These are phyloP conservation scores for Balaeniceps rex DNA, from an alignment of 2,113 vertebrate genomes.

Conservation along the genomic window DNA sequence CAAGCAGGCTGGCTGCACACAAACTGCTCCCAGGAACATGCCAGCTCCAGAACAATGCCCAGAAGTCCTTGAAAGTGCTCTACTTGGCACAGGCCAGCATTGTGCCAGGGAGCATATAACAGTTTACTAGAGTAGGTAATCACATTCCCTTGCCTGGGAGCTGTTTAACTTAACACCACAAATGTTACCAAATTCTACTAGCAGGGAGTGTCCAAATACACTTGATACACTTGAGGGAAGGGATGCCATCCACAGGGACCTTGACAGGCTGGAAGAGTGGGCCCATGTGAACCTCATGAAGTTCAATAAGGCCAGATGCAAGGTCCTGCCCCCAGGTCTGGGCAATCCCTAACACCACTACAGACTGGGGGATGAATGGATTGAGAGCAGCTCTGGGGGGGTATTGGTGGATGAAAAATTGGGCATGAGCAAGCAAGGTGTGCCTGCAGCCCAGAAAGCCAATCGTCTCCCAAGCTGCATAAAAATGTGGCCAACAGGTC, in stretches of 20 bases:
- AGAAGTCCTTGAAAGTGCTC: not conserved
- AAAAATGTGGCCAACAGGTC: not conserved
- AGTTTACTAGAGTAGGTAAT: not conserved
- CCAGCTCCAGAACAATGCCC: not conserved
- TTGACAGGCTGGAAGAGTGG: not conserved
- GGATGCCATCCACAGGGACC: not conserved
- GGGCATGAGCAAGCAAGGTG: not conserved
- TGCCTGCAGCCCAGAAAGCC: not conserved
- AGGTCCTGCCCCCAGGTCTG: not conserved
- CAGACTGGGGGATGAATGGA: not conserved
- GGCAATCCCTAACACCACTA: not conserved
- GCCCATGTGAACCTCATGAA: not conserved
- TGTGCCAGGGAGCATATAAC: not conserved
- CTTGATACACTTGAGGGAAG: not conserved
- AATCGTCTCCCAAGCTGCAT: not conserved
- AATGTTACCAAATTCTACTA: not conserved
- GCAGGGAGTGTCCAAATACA: not conserved
- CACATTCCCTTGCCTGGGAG: not conserved
- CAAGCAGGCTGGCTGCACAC: not conserved
- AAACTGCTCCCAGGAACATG: not conserved
- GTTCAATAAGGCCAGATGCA: not conserved
- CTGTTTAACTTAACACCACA: not conserved
- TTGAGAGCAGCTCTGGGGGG: not conserved
- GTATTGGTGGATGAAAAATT: not conserved
- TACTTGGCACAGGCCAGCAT: not conserved